Evolutionary conservation across 2,888 invertebrate genomes (phyloP).

Genomic region (Drosophila quinaria): DNA sequence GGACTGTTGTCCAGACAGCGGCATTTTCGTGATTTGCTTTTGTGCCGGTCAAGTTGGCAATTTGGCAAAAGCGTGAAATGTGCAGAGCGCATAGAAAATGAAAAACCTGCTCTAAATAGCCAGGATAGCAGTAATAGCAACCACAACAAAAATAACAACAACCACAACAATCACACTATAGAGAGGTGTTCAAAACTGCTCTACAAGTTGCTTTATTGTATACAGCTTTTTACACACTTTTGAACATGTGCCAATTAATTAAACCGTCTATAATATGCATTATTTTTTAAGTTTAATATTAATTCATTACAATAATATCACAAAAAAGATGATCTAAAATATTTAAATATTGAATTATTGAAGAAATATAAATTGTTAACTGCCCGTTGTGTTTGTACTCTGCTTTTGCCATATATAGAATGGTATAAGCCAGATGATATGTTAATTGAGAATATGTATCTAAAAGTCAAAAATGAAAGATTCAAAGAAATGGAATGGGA

Average conservation of each 20-base stretch:
- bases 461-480: neutral
- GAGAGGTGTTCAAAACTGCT: conserved; percentile 1
- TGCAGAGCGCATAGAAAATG: conserved; percentile 52
- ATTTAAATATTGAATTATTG: too few species aligned
- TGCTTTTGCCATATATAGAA: neutral
- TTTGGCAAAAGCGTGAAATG: conserved; percentile 80
- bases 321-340: too few species aligned
- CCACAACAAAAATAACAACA: conserved; percentile 16
- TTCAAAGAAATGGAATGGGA: neutral
- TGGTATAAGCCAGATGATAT: conserved; percentile 4
- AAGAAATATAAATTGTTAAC: too few species aligned
- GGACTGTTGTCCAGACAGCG: conserved; percentile 19
- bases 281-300: neutral
- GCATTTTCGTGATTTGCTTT: conserved; percentile 51
- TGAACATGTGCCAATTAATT: neutral
- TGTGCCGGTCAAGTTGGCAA: conserved; percentile 78
- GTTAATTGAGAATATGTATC: conserved; percentile 4
- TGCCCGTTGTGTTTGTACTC: neutral
- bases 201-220: conserved; percentile 8
- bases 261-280: neutral
- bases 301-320: too few species aligned
- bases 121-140: conserved; percentile 47
- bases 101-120: conserved; percentile 53
- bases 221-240: neutral
- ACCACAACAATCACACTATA: conserved; percentile 2